Evolutionary conservation across 1,140 invertebrate genomes (phyloP), one percentile per base, ranked within the genome.

Genomic region (Drosophila sechellia): DNA sequence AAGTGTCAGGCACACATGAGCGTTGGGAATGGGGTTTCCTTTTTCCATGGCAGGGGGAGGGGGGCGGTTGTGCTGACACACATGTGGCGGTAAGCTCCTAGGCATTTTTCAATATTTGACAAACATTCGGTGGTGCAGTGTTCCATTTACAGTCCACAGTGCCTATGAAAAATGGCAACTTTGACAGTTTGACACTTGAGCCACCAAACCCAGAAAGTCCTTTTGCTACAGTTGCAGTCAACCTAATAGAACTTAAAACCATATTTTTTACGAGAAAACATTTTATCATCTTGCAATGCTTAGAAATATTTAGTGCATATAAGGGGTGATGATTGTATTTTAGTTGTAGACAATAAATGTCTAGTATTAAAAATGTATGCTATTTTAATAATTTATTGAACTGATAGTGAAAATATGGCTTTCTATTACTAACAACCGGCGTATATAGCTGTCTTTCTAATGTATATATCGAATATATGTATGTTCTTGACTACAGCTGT

Each of bases 61-160:
- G 45, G 22, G 13, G 2, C 12, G 31, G 20, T 22, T 31, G 31
- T 11, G 13, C 31, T 39, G 40, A 57, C 77, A 52, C 77, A 81
- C 75, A 86, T 81, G 78, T 81, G 74, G 50, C 53, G 39, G 58
- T 86, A 87, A 87, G 83, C 76, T 64, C 59, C 52, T 58, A 64
- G 86, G 48, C 83, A 86, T 86, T 86, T 86, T 86, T 86, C 83
- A 86, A 86, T 86, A 86, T 86, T 86, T 86, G 83, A 81, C 81
- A 81, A 81, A 54, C 70, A 52, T 50, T 50, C 42, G 43, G 74
- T 71, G 56, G 54, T 59, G 58, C 61, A 63, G 61, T 61, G 58
- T 31, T 39, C 17, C 39, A 58, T 48, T 46, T 35, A 43, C 52
- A 45, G 49, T 49, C 53, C 12, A 13, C 58, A 52, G 60, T 42